Evolutionary conservation across 2,113 vertebrate species (phyloP).

Genomic region (Amphilophus citrinellus): DNA sequence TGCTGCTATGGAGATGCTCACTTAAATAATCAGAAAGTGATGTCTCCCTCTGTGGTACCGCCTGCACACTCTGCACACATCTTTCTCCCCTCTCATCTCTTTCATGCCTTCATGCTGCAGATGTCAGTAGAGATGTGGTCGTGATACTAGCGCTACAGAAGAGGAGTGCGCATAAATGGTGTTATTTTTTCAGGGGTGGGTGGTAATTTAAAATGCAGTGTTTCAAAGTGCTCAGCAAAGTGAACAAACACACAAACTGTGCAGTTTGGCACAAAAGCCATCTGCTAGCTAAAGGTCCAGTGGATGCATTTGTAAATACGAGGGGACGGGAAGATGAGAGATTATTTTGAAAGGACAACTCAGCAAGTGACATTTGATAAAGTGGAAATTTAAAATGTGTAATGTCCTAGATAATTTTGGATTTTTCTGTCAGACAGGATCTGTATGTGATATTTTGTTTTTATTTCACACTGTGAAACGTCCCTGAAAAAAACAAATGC

Average conservation of each 20-base stretch:
- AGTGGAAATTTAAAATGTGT: slow-evolving; percentile 3
- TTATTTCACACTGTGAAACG: background rate
- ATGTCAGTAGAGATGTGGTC: background rate
- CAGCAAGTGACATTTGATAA: background rate
- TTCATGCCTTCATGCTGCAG: background rate
- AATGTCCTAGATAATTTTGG: background rate
- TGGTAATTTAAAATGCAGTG: background rate
- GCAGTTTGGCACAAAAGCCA: too few relatives aligned
- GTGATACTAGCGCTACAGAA: background rate
- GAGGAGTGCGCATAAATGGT: background rate
- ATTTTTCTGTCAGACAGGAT: background rate
- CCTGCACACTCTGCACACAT: background rate
- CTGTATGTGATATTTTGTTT: background rate
- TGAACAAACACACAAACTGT: background rate
- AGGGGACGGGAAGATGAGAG: background rate
- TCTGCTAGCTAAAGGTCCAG: background rate
- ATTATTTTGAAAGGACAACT: background rate
- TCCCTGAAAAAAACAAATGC: background rate
- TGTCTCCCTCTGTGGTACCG: background rate
- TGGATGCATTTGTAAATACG: background rate
- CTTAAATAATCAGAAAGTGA: background rate
- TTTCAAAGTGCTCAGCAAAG: background rate
- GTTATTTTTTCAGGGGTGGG: background rate
- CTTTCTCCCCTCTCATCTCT: background rate
- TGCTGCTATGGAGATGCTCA: background rate